Evolutionary conservation across 2,888 invertebrate genomes (phyloP).

Genomic region (Elegia similella): DNA sequence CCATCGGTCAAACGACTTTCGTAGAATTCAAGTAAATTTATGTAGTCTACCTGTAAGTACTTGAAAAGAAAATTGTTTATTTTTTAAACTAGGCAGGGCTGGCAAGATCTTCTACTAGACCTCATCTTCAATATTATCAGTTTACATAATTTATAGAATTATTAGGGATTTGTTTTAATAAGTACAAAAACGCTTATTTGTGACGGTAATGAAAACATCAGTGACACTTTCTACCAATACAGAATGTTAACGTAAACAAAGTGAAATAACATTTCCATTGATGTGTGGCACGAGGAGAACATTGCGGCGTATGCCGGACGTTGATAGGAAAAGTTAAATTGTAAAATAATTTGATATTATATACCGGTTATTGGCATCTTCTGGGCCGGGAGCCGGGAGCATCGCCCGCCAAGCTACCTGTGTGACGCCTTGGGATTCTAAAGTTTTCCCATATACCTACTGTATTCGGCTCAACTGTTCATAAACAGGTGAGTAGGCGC

Average conservation of each 20-base stretch:
- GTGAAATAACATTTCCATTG: not conserved
- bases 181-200: too few species aligned
- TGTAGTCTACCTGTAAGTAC: too few species aligned
- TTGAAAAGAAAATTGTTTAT: too few species aligned
- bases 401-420: not conserved
- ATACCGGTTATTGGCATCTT: constrained; percentile 25
- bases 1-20: too few species aligned
- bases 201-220: too few species aligned
- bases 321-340: constrained; percentile 35
- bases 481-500: not conserved
- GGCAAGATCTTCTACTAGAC: too few species aligned
- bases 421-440: not conserved
- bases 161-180: too few species aligned
- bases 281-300: not conserved
- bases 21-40: too few species aligned
- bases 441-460: constrained; percentile 8
- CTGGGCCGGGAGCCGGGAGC: not conserved
- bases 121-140: too few species aligned
- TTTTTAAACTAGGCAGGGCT: too few species aligned
- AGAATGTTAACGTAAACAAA: not conserved
- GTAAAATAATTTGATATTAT: constrained; percentile 22
- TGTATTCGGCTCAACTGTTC: not conserved
- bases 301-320: constrained; percentile 2
- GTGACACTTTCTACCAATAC: not conserved
- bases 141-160: too few species aligned